Base-by-base conservation (phyloP, 2,113 vertebrate genomes). In the Circaetus cinerascens region DNA sequence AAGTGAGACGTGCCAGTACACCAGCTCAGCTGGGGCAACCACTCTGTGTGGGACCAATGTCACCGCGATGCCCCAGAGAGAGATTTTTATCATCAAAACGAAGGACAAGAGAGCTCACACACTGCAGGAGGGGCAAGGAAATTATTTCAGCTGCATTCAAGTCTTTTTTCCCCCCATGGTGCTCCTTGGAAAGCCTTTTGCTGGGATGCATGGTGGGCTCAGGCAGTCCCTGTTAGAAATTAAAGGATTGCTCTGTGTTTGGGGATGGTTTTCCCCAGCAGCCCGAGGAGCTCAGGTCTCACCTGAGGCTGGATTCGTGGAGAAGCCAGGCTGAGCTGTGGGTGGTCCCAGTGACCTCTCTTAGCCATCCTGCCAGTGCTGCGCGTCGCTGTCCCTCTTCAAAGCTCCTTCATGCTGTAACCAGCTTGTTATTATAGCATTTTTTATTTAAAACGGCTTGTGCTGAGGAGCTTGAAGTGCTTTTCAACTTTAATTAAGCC, bases 401-500 rank as follows among this genome's bases (percentile, higher is more conserved):
- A 60, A 78, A 67, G 43, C 40, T 75, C 68, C 88, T 60, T 56
- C 57, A 2, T 15, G 69, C 89, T 46, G 13, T 26, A 68, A 55
- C 79, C 43, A 60, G 17, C 29, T 41, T 40, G 60, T 77, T 84
- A 43, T 84, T 87, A n/a, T 8, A 8, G 0, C 0, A 0, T 15
- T 48, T 72, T 59, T 51, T 64, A 60, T 56, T 71, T 62, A 45
- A 91, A 94, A 75, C 1, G 3, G n/a, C 51, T 94, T 34, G 25
- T 45, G 45, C 56, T 81, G 91, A 87, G 83, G 57, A 79, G 77
- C 73, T 32, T 72, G 34, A 60, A 87, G 83, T 78, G 69, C 83
- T 93, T 96, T 85, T 71, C 76, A 62, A 11, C 56, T 72, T 91
- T 66, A 84, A 89, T 89, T 78, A 66, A 92, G 51, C 68, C 64